Percentiles rank a stretch among this genome's conserved stretches.
These are phyloP conservation scores for Passerina amoena DNA, from an alignment of 2,113 vertebrate species.

Conservation along the genomic window DNA sequence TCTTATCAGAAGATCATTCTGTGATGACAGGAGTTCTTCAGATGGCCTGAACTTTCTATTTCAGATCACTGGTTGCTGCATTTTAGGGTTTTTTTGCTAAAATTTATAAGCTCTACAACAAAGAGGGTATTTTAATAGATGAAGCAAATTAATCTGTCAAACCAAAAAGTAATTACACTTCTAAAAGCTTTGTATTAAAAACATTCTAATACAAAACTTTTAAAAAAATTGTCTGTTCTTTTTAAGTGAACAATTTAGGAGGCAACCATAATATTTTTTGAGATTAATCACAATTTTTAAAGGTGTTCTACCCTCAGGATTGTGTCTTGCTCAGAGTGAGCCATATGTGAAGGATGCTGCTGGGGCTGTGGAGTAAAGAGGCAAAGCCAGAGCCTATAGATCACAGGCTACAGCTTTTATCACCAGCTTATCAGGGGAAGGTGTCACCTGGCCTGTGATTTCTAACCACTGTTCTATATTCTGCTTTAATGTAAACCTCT, in stretches of 20 bases:
- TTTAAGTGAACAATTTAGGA: not conserved
- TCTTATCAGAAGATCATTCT: not conserved
- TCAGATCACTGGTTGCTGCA: not conserved
- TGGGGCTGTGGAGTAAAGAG: slow-evolving; percentile 42
- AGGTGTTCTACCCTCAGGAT: not conserved
- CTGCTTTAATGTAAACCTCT: slow-evolving; percentile 78
- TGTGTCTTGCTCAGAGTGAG: not conserved
- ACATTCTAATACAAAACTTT: not conserved
- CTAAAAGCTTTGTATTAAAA: not conserved
- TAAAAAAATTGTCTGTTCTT: not conserved
- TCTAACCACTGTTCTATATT: slow-evolving; percentile 74
- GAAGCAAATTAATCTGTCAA: not conserved
- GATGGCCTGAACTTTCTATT: not conserved
- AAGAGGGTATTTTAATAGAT: not conserved
- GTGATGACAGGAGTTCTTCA: not conserved
- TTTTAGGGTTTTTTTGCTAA: not conserved
- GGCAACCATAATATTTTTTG: not conserved
- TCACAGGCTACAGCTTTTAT: slow-evolving; percentile 75
- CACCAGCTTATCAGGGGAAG: slow-evolving; percentile 76
- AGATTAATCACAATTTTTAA: not conserved
- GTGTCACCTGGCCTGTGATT: slow-evolving; percentile 81
- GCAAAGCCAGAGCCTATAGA: slow-evolving; percentile 58
- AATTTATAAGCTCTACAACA: not conserved
- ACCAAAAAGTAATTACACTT: not conserved
- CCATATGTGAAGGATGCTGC: not conserved